Base-by-base conservation (phyloP, 2,888 invertebrate genomes). In the Chrysopilus asiliformis region DNA sequence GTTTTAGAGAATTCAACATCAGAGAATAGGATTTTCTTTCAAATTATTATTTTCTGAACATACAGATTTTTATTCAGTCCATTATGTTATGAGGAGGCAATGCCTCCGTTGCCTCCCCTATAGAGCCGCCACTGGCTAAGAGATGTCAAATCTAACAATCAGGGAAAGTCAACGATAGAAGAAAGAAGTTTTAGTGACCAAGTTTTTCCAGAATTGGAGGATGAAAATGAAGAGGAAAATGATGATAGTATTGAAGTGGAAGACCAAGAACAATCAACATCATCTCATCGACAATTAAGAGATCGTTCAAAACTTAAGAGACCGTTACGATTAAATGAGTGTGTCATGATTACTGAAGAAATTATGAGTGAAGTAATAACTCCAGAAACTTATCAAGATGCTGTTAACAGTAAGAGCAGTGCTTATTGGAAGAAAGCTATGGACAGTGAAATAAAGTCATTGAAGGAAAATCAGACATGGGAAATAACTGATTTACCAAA, bases 361-460 rank as follows among this genome's bases (percentile, higher is more conserved):
- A n/a, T n/a, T n/a, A n/a, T n/a, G n/a, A n/a, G n/a, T n/a, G n/a
- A n/a, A n/a, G n/a, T n/a, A n/a, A n/a, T n/a, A n/a, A n/a, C n/a
- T n/a, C n/a, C n/a, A n/a, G n/a, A n/a, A n/a, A n/a, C n/a, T n/a
- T n/a, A n/a, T n/a, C n/a, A n/a, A n/a, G n/a, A n/a, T n/a, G n/a
- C n/a, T n/a, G n/a, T n/a, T n/a, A n/a, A n/a, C n/a, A n/a, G n/a
- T n/a, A n/a, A n/a, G n/a, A n/a, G n/a, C n/a, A n/a, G n/a, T n/a
- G 22, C 22, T 10, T 12, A 28, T 3, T 35, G 35, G 34, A n/a
- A 16, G 18, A 12, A 34, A 27, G 32, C 30, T 5, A 30, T 27
- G 27, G 6, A 29, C n/a, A 10, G 14, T 13, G 29, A 29, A 29
- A 12, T 29, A 4, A 5, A 12, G 7, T 32, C 19, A 4, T 6